Percentiles rank a stretch among this genome's conserved stretches.
Evolutionary conservation across 2,113 vertebrate species (phyloP).

Genomic region (Orycteropus afer): DNA sequence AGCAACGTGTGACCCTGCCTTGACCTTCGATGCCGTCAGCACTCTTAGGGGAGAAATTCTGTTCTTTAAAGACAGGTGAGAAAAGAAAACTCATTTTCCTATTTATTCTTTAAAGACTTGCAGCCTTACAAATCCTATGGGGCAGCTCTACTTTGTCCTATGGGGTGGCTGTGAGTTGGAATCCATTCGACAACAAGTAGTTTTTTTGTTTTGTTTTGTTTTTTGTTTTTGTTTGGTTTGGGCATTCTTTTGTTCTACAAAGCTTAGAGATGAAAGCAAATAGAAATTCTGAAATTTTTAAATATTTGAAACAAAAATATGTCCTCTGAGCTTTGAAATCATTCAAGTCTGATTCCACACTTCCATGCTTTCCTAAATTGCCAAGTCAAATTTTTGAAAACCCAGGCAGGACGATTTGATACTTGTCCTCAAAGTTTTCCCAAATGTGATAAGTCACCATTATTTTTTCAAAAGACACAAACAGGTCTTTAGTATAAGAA

Average conservation of each 20-base stretch:
- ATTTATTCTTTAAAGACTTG: not conserved
- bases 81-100: not conserved
- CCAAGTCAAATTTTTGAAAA: not conserved
- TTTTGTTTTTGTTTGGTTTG: too few relatives aligned
- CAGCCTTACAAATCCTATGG: not conserved
- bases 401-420: not conserved
- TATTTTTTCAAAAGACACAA: slow-evolving; percentile 25
- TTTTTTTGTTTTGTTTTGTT: too few relatives aligned
- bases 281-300: not conserved
- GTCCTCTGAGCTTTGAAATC: not conserved
- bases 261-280: not conserved
- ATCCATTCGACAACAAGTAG: not conserved
- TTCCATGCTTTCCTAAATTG: not conserved
- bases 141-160: not conserved
- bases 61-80: slow-evolving; percentile 92
- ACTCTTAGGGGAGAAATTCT: slow-evolving; percentile 88
- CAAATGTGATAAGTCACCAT: not conserved
- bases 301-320: not conserved
- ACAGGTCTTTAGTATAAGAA: not conserved
- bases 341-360: not conserved
- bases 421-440: not conserved
- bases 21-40: slow-evolving; percentile 90
- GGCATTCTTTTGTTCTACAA: not conserved
- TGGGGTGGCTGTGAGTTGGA: not conserved
- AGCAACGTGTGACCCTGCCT: slow-evolving; percentile 80